Evolutionary conservation across 1,140 invertebrate genomes (phyloP).

Genomic region (Monomorium pharaonis): DNA sequence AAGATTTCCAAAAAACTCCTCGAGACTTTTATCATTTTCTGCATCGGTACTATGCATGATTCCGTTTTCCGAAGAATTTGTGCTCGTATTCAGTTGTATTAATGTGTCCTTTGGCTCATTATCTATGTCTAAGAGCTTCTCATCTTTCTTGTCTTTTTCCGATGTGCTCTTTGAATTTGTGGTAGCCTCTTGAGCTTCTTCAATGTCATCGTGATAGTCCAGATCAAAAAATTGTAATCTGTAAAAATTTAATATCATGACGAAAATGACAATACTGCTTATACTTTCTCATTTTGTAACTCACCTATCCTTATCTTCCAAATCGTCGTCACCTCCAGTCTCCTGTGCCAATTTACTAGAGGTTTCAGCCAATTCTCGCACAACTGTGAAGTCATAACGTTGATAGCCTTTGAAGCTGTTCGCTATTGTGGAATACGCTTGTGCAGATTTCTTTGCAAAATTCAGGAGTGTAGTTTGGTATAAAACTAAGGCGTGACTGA

Average conservation of each 20-base stretch:
- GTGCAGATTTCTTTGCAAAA: conserved; percentile 93
- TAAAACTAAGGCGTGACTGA: conserved; percentile 97
- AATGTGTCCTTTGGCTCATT: conserved; percentile 66
- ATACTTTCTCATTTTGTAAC: conserved; percentile 43
- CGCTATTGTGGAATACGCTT: conserved; percentile 92
- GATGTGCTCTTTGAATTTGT: conserved; percentile 56
- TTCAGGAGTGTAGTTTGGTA: conserved; percentile 95
- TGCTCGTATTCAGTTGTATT: conserved; percentile 56
- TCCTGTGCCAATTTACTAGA: conserved; percentile 86
- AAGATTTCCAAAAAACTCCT: conserved; percentile 76
- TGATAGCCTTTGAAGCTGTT: conserved; percentile 93
- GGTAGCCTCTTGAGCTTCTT: conserved; percentile 80
- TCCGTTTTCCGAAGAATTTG: conserved; percentile 61
- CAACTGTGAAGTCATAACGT: conserved; percentile 96
- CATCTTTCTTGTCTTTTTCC: conserved; percentile 70
- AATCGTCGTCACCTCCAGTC: conserved; percentile 82
- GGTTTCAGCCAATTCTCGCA: conserved; percentile 91
- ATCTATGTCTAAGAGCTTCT: conserved; percentile 78
- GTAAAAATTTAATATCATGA: conserved; percentile 40
- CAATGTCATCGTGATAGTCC: conserved; percentile 85
- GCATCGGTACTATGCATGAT: conserved; percentile 36
- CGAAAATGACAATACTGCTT: neutral
- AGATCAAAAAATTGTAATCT: conserved; percentile 86
- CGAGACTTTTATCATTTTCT: conserved; percentile 71
- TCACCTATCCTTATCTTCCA: conserved; percentile 78